Evolutionary conservation across 1,140 invertebrate genomes (phyloP).

Genomic region (Eriocheir sinensis): DNA sequence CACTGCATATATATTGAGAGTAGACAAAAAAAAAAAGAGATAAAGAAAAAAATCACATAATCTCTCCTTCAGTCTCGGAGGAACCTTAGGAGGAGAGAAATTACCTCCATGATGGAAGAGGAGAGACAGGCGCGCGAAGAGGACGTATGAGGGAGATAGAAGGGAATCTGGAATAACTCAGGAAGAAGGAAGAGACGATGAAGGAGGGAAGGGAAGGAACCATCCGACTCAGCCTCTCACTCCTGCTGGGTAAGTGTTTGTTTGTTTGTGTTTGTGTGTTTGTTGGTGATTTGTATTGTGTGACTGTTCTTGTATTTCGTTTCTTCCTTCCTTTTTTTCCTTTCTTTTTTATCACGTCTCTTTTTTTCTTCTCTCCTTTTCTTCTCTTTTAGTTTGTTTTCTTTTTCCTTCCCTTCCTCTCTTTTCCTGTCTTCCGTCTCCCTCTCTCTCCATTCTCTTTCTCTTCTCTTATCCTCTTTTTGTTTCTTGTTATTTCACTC

Average conservation of each 20-base stretch:
- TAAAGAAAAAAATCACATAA: background rate
- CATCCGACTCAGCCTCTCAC: background rate
- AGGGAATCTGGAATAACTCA: background rate
- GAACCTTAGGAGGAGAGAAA: background rate
- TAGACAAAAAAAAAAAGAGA: background rate
- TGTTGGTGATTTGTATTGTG: background rate
- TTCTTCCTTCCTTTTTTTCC: too few relatives aligned
- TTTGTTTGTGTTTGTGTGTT: too few relatives aligned
- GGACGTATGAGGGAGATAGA: background rate
- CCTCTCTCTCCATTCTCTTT: too few relatives aligned
- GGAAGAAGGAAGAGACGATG: constrained; percentile 23
- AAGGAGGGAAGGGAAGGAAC: background rate
- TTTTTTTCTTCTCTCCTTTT: background rate
- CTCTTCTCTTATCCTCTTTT: too few relatives aligned
- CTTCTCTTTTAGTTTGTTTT: too few relatives aligned
- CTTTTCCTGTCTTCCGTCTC: too few relatives aligned
- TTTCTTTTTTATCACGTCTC: background rate
- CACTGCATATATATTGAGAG: too few relatives aligned
- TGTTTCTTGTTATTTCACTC: too few relatives aligned
- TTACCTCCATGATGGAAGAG: too few relatives aligned
- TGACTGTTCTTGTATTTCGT: background rate
- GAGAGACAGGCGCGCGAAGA: background rate
- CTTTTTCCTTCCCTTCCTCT: too few relatives aligned
- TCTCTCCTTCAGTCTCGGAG: too few relatives aligned
- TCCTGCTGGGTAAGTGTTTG: background rate